Evolutionary conservation across 1,140 invertebrate genomes (phyloP), one percentile per base, ranked within the genome.

Genomic region (Drepana arcuata): DNA sequence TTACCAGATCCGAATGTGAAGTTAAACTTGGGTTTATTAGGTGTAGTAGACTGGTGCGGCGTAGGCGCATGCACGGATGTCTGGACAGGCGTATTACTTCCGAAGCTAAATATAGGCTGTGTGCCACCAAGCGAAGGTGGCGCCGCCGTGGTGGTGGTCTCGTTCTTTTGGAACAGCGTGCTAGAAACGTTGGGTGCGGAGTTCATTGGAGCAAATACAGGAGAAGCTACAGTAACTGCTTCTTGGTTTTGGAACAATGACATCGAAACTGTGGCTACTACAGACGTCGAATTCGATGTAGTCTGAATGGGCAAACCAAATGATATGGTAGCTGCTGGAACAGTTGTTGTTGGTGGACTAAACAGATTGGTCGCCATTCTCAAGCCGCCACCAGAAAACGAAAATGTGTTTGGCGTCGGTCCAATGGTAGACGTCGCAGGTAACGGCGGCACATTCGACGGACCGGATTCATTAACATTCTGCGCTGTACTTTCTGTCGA

Each of bases 91-190:
- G 31, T 27, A 28, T 45, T 61, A 7, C 21, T 37, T 3, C 56
- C 57, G 34, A 78, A 74, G 45, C 48, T 69, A 33, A 74, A 78
- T 18, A 71, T 21, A 15, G 70, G 50, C 7, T 51, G 26, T n/a
- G 53, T 18, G 2, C 61, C 13, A n/a, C n/a, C n/a, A 1, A 35
- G 24, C 11, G 29, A 26, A 5, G 53, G 18, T 9, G 33, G 23
- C 9, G 50, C 5, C 5, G 48, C 16, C 14, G 45, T 51, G 1
- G 46, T 38, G 7, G 50, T 40, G 2, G 52, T 34, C 2, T 61
- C 60, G 14, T 26, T 48, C 29, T 55, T 63, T 46, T 57, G 51
- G 30, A 71, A 65, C 5, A 63, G 16, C 3, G 52, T 34, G 30
- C 25, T n/a, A n/a, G n/a, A n/a, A n/a, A n/a, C n/a, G n/a, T n/a